phyloP scores from a whole-genome alignment of 2,113 vertebrate genomes.

The Amphilophus citrinellus region DNA sequence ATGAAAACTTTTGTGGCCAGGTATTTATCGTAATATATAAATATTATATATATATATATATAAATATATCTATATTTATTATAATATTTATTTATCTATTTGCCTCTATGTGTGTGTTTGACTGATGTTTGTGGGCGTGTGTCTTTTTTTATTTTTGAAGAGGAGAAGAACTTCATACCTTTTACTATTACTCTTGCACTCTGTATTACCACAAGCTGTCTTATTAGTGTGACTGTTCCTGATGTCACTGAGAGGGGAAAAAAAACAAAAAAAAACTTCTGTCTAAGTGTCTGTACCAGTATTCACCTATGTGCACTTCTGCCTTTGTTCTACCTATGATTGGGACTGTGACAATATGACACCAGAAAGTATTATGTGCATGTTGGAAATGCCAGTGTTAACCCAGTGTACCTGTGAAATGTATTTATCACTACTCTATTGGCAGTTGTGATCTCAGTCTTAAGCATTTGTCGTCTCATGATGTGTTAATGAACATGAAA shows the following conservation, averaged over 20 bases:
- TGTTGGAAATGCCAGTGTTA: constrained; percentile 78
- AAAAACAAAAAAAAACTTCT: constrained; percentile 44
- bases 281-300: constrained; percentile 73
- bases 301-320: constrained; percentile 70
- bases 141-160: constrained; percentile 62
- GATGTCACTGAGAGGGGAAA: constrained; percentile 46
- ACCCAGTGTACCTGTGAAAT: constrained; percentile 76
- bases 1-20: constrained; percentile 63
- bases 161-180: constrained; percentile 38
- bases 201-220: constrained; percentile 73
- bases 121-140: constrained; percentile 65
- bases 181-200: constrained; percentile 70
- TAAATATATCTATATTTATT: constrained; percentile 36
- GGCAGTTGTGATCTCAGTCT: constrained; percentile 66
- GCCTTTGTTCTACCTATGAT: constrained; percentile 65
- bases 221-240: constrained; percentile 69
- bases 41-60: constrained; percentile 25
- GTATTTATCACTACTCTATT: constrained; percentile 76
- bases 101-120: constrained; percentile 51
- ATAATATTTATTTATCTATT: constrained; percentile 67
- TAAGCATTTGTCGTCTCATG: constrained; percentile 63
- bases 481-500: constrained; percentile 68
- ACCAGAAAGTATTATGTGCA: constrained; percentile 82
- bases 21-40: constrained; percentile 68
- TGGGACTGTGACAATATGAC: constrained; percentile 67